Evolutionary conservation across 2,888 invertebrate genomes (phyloP).

Genomic region (Microchrysa polita): DNA sequence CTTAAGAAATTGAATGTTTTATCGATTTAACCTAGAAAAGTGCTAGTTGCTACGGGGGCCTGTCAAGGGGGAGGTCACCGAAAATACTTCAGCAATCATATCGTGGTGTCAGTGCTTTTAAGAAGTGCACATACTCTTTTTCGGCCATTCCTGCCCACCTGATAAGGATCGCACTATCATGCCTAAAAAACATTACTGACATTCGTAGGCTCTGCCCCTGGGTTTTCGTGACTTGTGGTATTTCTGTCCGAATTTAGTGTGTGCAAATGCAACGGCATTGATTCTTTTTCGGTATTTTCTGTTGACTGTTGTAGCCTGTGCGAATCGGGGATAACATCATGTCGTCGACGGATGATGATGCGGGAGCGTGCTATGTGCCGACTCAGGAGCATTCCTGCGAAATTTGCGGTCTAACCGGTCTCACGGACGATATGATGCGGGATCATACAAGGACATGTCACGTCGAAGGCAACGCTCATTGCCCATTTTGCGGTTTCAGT

Average conservation of each 20-base stretch:
- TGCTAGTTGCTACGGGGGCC: background rate
- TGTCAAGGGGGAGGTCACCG: no score
- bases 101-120: background rate
- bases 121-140: background rate
- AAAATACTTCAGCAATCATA: background rate
- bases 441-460: conserved; percentile 81
- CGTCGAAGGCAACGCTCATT: conserved; percentile 79
- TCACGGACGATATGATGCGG: conserved; percentile 81
- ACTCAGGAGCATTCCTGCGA: conserved; percentile 72
- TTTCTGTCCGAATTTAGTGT: background rate
- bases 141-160: background rate
- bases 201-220: background rate
- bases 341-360: conserved; percentile 52
- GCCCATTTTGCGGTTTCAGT: conserved; percentile 84
- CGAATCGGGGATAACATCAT: conserved; percentile 3
- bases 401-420: conserved; percentile 84
- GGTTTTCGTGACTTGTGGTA: background rate
- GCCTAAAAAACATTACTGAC: background rate
- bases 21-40: conserved; percentile 43
- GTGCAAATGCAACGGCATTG: background rate
- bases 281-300: background rate
- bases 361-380: conserved; percentile 51
- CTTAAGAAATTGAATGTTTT: conserved; percentile 22
- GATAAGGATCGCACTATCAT: conserved; percentile 19
- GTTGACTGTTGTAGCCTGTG: background rate